These are phyloP conservation scores for Noctua janthina DNA, from an alignment of 2,888 invertebrate species.

Conservation along the genomic window DNA sequence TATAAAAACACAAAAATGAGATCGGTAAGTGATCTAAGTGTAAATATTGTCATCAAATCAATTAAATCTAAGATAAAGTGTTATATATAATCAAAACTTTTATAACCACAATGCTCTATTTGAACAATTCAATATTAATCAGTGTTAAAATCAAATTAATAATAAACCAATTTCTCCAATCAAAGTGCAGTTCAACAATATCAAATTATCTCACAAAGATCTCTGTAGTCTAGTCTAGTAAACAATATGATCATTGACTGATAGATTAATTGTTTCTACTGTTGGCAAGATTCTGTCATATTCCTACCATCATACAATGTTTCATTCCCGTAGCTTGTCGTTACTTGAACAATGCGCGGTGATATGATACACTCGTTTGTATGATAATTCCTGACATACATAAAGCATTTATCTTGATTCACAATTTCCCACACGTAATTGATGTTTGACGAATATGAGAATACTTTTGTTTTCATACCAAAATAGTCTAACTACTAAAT, in stretches of 20 bases:
- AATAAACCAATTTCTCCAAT: background rate
- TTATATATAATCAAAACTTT: background rate
- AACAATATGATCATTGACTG: slow-evolving; percentile 29
- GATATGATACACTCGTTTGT: slow-evolving; percentile 55
- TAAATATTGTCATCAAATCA: slow-evolving; percentile 44
- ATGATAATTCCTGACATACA: slow-evolving; percentile 60
- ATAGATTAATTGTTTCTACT: slow-evolving; percentile 13
- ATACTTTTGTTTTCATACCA: slow-evolving; percentile 45
- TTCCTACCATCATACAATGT: slow-evolving; percentile 24
- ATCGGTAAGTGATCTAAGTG: slow-evolving; percentile 82
- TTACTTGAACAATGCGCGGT: slow-evolving; percentile 61
- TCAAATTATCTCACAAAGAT: background rate
- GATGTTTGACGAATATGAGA: slow-evolving; percentile 62
- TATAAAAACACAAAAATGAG: slow-evolving; percentile 80
- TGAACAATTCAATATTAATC: background rate
- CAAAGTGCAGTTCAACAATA: background rate
- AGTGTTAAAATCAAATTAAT: slow-evolving; percentile 20
- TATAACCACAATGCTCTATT: background rate
- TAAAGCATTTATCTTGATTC: slow-evolving; percentile 66
- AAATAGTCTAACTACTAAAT: slow-evolving; percentile 28
- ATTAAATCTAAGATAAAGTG: slow-evolving; percentile 11
- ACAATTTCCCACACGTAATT: slow-evolving; percentile 72
- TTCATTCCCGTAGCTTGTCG: slow-evolving; percentile 43
- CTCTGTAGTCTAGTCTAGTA: background rate
- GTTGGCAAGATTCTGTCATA: slow-evolving; percentile 21